Evolutionary conservation across 2,797 vertebrate species (phyloP).

Genomic region (Melopsittacus undulatus): DNA sequence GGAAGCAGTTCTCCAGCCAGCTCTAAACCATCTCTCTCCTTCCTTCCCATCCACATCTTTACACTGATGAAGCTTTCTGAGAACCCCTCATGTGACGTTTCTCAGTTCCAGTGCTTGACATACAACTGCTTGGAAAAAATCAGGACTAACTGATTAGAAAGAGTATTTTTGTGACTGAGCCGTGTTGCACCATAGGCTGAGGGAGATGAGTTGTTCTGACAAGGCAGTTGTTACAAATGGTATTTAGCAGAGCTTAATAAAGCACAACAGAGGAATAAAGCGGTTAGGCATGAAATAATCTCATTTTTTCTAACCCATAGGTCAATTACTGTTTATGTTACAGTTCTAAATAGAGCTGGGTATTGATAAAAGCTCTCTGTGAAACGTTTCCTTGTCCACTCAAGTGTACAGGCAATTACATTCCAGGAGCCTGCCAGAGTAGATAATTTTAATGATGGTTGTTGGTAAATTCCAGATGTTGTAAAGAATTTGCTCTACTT

Average conservation of each 20-base stretch:
- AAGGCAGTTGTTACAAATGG: background rate
- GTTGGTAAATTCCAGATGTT: background rate
- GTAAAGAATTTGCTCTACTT: background rate
- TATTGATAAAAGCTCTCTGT: slow-evolving; percentile 3
- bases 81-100: background rate
- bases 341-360: slow-evolving; percentile 27
- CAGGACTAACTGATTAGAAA: background rate
- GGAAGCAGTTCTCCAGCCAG: background rate
- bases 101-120: background rate
- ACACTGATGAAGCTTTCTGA: background rate
- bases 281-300: slow-evolving; percentile 36
- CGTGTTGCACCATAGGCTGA: background rate
- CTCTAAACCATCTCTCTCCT: background rate
- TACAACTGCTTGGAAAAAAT: background rate
- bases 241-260: slow-evolving; percentile 37
- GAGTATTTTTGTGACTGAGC: background rate
- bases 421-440: background rate
- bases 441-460: slow-evolving; percentile 8
- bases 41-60: background rate
- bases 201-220: background rate
- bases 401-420: slow-evolving; percentile 9
- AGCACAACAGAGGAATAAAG: slow-evolving; percentile 13
- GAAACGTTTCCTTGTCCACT: slow-evolving; percentile 12
- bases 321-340: slow-evolving; percentile 55
- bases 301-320: slow-evolving; percentile 41